These are phyloP conservation scores for Buathra laborator DNA, from an alignment of 2,888 invertebrate genomes.

Conservation along the genomic window DNA sequence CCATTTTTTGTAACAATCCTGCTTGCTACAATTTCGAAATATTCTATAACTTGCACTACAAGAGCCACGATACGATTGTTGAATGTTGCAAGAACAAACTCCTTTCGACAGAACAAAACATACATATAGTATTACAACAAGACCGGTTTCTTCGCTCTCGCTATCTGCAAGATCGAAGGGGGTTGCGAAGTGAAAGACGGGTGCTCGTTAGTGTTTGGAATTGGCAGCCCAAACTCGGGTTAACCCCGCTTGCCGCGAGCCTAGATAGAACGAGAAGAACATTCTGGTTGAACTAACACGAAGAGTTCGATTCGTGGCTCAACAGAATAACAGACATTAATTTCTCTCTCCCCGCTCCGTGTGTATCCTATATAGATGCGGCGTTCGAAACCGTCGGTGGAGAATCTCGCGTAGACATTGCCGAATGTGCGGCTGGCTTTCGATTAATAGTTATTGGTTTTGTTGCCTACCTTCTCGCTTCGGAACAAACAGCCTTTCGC, in stretches of 20 bases:
- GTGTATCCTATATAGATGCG: conserved; percentile 16
- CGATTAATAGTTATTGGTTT: conserved; percentile 83
- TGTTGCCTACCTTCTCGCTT: conserved; percentile 71
- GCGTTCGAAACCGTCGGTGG: conserved; percentile 21
- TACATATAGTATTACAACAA: not conserved
- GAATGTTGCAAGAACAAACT: not conserved
- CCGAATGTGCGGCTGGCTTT: conserved; percentile 81
- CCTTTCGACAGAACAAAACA: not conserved
- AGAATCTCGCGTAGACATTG: conserved; percentile 76
- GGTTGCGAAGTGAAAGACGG: conserved; percentile 73
- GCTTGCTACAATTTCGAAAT: too few species aligned
- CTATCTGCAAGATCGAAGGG: conserved; percentile 57
- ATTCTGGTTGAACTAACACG: conserved; percentile 25
- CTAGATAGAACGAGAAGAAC: conserved; percentile 32
- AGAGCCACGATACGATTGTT: too few species aligned
- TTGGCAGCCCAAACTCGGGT: conserved; percentile 32
- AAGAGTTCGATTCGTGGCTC: conserved; percentile 43
- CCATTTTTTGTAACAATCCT: too few species aligned
- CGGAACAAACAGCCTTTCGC: conserved; percentile 38
- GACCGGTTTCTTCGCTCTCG: not conserved
- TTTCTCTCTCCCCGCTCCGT: conserved; percentile 36
- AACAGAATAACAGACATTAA: conserved; percentile 61
- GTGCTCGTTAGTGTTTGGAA: conserved; percentile 73
- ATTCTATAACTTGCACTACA: too few species aligned
- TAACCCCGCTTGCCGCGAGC: conserved; percentile 36